These are phyloP conservation scores for Hedya salicella DNA, from an alignment of 2,888 invertebrate species.

Conservation along the genomic window DNA sequence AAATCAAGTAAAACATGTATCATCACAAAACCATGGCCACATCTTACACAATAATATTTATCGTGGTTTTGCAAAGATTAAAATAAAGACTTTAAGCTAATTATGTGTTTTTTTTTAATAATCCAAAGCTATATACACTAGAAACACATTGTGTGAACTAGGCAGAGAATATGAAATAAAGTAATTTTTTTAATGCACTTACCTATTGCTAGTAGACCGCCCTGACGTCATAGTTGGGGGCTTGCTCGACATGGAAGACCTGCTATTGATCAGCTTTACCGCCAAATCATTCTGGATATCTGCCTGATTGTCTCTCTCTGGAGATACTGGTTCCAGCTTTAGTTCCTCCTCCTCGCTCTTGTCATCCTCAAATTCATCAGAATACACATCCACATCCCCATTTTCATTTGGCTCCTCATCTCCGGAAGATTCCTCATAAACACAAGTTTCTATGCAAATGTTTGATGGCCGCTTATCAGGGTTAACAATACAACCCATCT, in stretches of 20 bases:
- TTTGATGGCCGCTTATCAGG: constrained; percentile 74
- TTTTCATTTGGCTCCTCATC: constrained; percentile 55
- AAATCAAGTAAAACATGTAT: too few relatives aligned
- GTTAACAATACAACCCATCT: constrained; percentile 80
- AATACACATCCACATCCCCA: constrained; percentile 69
- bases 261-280: constrained; percentile 69
- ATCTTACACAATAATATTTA: too few relatives aligned
- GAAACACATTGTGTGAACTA: too few relatives aligned
- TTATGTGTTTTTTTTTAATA: too few relatives aligned
- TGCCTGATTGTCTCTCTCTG: constrained; percentile 51
- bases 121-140: too few relatives aligned
- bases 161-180: too few relatives aligned
- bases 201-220: constrained; percentile 73
- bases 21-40: too few relatives aligned
- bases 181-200: constrained; percentile 49
- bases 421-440: constrained; percentile 66
- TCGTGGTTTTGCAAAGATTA: too few relatives aligned
- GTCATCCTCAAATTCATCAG: constrained; percentile 80
- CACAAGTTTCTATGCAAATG: constrained; percentile 74
- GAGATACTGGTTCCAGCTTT: constrained; percentile 54
- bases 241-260: constrained; percentile 64
- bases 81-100: too few relatives aligned
- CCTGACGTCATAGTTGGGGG: constrained; percentile 64
- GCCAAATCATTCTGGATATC: constrained; percentile 51
- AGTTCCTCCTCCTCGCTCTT: constrained; percentile 65